Conservation (phyloP, 2,113 vertebrate genomes). For the Aleadryas rufinucha region DNA sequence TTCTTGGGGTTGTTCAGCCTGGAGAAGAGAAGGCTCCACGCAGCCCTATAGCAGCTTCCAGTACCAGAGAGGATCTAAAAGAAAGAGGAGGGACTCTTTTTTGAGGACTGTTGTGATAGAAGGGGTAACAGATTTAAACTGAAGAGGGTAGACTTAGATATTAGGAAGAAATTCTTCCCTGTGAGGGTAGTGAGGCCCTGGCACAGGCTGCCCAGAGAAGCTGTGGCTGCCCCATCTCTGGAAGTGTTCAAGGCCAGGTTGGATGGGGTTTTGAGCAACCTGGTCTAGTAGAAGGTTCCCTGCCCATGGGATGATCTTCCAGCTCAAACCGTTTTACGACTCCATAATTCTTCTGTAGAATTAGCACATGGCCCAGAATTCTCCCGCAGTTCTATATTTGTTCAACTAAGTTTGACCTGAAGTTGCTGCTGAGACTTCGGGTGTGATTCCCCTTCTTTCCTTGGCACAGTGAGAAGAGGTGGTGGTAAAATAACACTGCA, state of each 20-base stretch:
- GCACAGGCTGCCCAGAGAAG: not conserved
- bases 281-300: not conserved
- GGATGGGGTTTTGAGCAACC: not conserved
- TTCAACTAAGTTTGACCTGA: not conserved
- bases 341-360: not conserved
- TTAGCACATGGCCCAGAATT: not conserved
- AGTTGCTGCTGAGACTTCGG: not conserved
- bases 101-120: not conserved
- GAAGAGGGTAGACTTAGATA: not conserved
- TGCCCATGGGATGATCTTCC: not conserved
- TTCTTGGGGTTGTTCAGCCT: not conserved
- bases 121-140: not conserved
- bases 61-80: not conserved
- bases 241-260: not conserved
- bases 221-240: accelerated
- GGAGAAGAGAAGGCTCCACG: not conserved
- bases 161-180: not conserved
- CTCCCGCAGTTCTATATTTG: not conserved
- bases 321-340: not conserved
- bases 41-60: not conserved
- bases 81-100: not conserved
- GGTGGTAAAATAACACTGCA: not conserved
- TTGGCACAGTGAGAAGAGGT: not conserved
- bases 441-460: not conserved
- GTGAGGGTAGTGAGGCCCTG: accelerated